These are phyloP conservation scores for Phenganax stokvisi DNA, from an alignment of 92 coral and sea anemone genomes.

Conservation along the genomic window DNA sequence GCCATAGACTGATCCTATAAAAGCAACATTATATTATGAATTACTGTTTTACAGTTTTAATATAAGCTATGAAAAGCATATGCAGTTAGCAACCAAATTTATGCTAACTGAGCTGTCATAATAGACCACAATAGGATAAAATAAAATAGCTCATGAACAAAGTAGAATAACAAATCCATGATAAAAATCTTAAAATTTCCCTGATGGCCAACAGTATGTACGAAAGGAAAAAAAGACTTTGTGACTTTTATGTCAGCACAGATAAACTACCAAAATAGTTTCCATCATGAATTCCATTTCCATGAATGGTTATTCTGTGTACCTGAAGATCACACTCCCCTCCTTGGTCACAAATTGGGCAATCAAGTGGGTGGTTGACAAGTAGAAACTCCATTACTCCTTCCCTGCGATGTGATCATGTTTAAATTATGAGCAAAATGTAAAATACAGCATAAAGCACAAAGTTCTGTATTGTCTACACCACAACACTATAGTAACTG, in stretches of 20 bases:
- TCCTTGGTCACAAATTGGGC: conserved; percentile 99
- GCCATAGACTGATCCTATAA: conserved; percentile 99
- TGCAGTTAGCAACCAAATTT: background rate
- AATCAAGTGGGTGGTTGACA: conserved; percentile 93
- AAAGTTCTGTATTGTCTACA: background rate
- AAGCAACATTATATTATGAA: background rate
- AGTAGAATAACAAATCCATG: too few relatives aligned
- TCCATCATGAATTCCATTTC: too few relatives aligned
- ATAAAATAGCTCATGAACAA: too few relatives aligned
- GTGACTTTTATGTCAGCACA: too few relatives aligned
- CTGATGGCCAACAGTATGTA: too few relatives aligned
- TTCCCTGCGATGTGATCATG: conserved; percentile 53
- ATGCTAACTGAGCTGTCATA: background rate
- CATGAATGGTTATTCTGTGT: background rate
- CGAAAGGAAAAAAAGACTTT: too few relatives aligned
- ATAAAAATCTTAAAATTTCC: too few relatives aligned
- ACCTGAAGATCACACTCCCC: conserved; percentile 92
- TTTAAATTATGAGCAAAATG: background rate
- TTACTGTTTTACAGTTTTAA: too few relatives aligned
- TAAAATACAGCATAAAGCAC: background rate
- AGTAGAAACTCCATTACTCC: conserved; percentile 98
- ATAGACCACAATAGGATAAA: too few relatives aligned
- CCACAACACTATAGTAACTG: background rate
- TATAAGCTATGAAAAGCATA: background rate
- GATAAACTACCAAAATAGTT: too few relatives aligned